Base-by-base conservation (phyloP, 2,888 invertebrate species). In the Nebria salina region DNA sequence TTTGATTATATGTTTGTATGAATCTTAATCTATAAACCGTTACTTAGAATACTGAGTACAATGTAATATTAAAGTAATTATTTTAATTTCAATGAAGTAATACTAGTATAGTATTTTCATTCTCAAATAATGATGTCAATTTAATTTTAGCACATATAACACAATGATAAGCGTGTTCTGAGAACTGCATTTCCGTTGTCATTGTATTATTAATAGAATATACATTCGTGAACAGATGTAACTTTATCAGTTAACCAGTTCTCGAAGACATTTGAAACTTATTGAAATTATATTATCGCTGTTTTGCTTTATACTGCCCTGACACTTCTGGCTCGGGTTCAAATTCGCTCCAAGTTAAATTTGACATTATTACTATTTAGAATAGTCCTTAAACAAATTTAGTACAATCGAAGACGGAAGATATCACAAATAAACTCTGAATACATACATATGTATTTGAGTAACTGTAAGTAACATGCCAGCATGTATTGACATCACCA, bases 161-260 rank as follows among this genome's bases (percentile, higher is more conserved):
- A 54, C 54, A 54, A 25, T 34, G 70, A 70, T 70, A 70, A 70
- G 11, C 34, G 34, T 70, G 20, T 66, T 66, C 66, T 25, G n/a
- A 66, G 66, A 66, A 66, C 20, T 66, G 66, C 66, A 66, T 66
- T 66, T 70, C 70, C 20, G 13, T 70, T 70, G 70, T 70, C 70
- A 70, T 70, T 34, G 70, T 70, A 25, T 25, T 34, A 70, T 70
- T 20, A 70, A 70, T 70, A 25, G 70, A 70, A 70, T 54, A 54
- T 8, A 13, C 54, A 54, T 54, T 54, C 54, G 13, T 54, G 54
- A 54, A 54, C 54, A 54, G 54, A 54, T 54, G 54, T 54, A 54
- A 54, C 54, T 54, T 54, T 54, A 54, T 54, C 54, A 54, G 54
- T 54, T 54, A 54, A 54, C 54, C 54, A 54, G 54, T 54, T 54